Base-by-base conservation (phyloP, 2,113 vertebrate genomes). In the Oncorhynchus masou region DNA sequence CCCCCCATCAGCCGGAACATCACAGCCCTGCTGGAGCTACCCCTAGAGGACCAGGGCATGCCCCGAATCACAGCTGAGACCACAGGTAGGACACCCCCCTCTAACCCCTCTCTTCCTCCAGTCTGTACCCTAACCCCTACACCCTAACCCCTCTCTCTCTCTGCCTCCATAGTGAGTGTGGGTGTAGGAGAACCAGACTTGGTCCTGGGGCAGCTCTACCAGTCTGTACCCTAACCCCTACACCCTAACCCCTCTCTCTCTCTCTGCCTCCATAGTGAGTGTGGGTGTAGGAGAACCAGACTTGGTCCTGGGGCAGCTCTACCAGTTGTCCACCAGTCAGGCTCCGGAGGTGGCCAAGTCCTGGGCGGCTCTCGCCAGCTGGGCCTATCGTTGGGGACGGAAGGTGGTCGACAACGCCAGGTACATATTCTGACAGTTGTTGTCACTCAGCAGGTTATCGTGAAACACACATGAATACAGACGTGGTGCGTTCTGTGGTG, bases 371-470 rank as follows among this genome's bases (percentile, higher is more conserved):
- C 84, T 99, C 80, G 98, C 96, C 79, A 99, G 97, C 85, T 99
- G 98, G 98, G 95, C 97, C 5, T 99, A 99, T 27, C 95, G 98
- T 85, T 99, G 98, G 98, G 98, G 98, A 79, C 91, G 98, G 82
- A 99, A 99, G 80, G 98, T 99, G 57, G 97, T 99, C 34, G 98
- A 99, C 82, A 99, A 99, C 81, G 96, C 97, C 79, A 99, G 97
- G 98, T 99, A 81, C 86, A 92, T 90, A 29, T 11, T 70, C 1
- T 24, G 16, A 48, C 11, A 25, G 22, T 45, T 45, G 39, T 39
- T 9, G 39, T 45, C 39, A 39, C 34, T 0, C 34, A 39, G 7
- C 7, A 39, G 34, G 34, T 39, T 39, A 39, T 39, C 34, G 0
- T 39, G 39, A 39, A 39, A 39, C 39, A 39, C 39, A 39, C 6